Evolutionary conservation across 2,888 invertebrate genomes (phyloP).

Genomic region (Coelopa pilipes): DNA sequence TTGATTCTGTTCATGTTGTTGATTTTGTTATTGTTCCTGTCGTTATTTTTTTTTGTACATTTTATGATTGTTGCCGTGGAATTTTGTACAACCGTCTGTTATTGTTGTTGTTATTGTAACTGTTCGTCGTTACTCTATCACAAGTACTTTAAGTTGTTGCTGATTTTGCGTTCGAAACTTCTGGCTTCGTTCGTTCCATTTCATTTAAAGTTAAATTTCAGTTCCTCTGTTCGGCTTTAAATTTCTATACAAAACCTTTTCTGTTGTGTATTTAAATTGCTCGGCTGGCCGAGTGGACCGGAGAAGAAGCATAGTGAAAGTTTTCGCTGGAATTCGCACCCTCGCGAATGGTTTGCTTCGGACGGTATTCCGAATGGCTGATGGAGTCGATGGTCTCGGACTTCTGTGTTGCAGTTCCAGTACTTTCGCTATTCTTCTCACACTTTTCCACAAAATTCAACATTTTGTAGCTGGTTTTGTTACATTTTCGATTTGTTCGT

Average conservation of each 20-base stretch:
- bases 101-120: slow-evolving; percentile 40
- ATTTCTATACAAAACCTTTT: not conserved
- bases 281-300: slow-evolving; percentile 11
- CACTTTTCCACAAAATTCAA: not conserved
- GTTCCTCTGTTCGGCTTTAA: not conserved
- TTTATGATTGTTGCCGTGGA: slow-evolving; percentile 10
- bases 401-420: slow-evolving; percentile 15
- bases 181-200: too few species aligned
- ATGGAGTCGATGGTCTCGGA: not conserved
- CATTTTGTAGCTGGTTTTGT: too few species aligned
- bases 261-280: slow-evolving; percentile 4
- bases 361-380: not conserved
- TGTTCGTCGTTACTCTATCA: slow-evolving; percentile 34
- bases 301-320: slow-evolving; percentile 10
- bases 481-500: too few species aligned
- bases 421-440: not conserved
- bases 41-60: too few species aligned
- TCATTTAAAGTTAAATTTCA: too few species aligned
- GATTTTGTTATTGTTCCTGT: slow-evolving; percentile 42
- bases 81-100: slow-evolving; percentile 25
- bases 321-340: slow-evolving; percentile 4
- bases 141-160: slow-evolving; percentile 16
- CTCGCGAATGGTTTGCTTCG: not conserved
- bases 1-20: slow-evolving; percentile 27
- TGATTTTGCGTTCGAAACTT: too few species aligned